Base-by-base conservation (phyloP, 1,140 invertebrate species). In the Orchesella cincta region DNA sequence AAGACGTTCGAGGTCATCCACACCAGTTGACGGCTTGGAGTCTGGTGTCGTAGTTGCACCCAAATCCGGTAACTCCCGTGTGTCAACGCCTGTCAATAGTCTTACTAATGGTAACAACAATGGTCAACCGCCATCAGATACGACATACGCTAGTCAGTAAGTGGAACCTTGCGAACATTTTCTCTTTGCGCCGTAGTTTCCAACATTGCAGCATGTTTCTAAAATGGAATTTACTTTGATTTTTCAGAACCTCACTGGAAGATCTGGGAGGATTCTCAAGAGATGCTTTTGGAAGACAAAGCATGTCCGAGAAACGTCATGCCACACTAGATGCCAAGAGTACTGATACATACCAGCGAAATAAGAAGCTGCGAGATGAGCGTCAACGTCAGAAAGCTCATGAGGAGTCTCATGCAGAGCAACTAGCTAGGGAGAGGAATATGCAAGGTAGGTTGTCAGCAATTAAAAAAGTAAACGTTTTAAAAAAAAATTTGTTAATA, bases 231-330 rank as follows among this genome's bases (percentile, higher is more conserved):
- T 46, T 46, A 18, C 12, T 28, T 26, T 64, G 75, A 8, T 71
- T 78, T 81, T 84, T n/a, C 78, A 88, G 88, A 83, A 87, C 93
- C 70, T 94, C 93, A 5, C 83, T 93, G 73, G 92, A 92, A 80
- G 92, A 92, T 0, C 86, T 88, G 36, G 89, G 90, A 82, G 90
- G 90, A 70, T 94, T 94, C 84, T 90, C 91, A 29, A 88, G 97
- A 46, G 96, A 98, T 86, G 96, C 95, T 12, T 90, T 98, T 79
- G 96, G 96, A 0, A 87, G 96, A 31, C 94, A 97, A 85, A 97
- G 95, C 85, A 98, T 99, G 92, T 98, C 95, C 0, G 97, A 98
- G 86, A 98, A 98, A 85, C 88, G 96, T 64, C 95, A 97, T 85
- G 95, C 95, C 0, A 94, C 95, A 16, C 86, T 97, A 39, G 96